Base-by-base conservation (phyloP, 1,140 invertebrate species). In the Branchinecta lindahli region DNA sequence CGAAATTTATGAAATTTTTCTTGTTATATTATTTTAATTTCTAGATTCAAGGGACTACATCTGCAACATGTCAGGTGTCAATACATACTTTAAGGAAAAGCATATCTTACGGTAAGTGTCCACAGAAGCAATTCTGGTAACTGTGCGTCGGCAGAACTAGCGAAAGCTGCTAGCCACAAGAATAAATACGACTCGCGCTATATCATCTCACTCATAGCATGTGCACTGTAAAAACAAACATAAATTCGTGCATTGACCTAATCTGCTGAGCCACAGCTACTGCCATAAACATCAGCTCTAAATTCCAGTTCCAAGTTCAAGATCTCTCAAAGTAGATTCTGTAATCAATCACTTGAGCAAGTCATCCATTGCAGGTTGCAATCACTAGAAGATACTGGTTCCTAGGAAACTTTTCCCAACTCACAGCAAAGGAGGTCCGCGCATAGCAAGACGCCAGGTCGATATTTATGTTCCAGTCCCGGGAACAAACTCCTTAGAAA, bases 391-490 rank as follows among this genome's bases (percentile, higher is more conserved):
- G 52, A 61, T 61, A 61, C 52, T 61, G 52, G 52, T 61, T 61
- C 52, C 52, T 15, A 61, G 52, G 52, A 61, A 20, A 61, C 52
- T 61, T 61, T 61, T 20, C 52, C 18, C 12, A 6, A 15, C 18
- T 61, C 52, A n/a, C 6, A 12, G 12, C 52, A 61, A 20, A 6
- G 1, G 18, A 12, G 18, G 52, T 61, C 52, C 52, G 52, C 52
- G 52, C 52, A 61, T 61, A 15, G 52, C 52, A 61, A 61, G 52
- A 61, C 52, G 52, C 18, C 52, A 61, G 52, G 52, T 61, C 52
- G 52, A 61, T 61, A 61, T 15, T 61, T 61, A 33, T 33, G 33
- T 33, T 33, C 33, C 33, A 33, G 33, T 33, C 33, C 5, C 33
- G 33, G 33, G 33, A 33, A 33, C 33, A 33, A 33, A 33, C 33